phyloP scores from a whole-genome alignment of 2,888 invertebrate species.

The Coelinius sp. region DNA sequence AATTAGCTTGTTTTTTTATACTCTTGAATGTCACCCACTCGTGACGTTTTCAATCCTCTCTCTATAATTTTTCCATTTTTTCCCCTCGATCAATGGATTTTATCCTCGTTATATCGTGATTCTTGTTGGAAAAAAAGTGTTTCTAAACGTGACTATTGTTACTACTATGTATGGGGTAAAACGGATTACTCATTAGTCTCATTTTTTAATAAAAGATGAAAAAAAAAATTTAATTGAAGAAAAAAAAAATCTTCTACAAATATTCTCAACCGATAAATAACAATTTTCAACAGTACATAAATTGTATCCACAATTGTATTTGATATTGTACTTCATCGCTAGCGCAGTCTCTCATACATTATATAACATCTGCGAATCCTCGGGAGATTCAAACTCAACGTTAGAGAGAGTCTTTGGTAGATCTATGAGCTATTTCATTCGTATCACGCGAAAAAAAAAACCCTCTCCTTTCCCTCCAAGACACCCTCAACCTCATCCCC shows the following conservation, averaged over 20 bases:
- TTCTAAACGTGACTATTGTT: too few relatives aligned
- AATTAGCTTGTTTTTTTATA: conserved; percentile 13
- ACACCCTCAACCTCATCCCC: conserved; percentile 11
- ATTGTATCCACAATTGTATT: not conserved
- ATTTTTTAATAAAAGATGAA: too few relatives aligned
- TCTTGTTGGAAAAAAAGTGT: too few relatives aligned
- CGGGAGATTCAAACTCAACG: conserved; percentile 1
- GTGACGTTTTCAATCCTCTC: not conserved
- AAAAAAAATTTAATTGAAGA: too few relatives aligned
- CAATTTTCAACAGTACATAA: not conserved
- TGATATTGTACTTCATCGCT: not conserved
- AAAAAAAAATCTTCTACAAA: too few relatives aligned
- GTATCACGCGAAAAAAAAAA: conserved; percentile 5
- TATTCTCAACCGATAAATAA: not conserved
- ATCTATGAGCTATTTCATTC: conserved; percentile 2
- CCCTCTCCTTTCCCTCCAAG: not conserved
- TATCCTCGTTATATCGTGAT: too few relatives aligned
- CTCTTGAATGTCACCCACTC: not conserved
- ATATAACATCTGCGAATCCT: not conserved
- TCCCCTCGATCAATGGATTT: too few relatives aligned
- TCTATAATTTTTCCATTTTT: not conserved
- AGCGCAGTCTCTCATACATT: not conserved
- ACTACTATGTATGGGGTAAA: too few relatives aligned
- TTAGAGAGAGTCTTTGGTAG: not conserved
- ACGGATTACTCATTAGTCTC: too few relatives aligned